A percentile compares a stretch with the other conserved stretches of the same genome.
These are phyloP conservation scores for Amphipyra tragopoginis DNA, from an alignment of 2,888 invertebrate species.

Conservation along the genomic window DNA sequence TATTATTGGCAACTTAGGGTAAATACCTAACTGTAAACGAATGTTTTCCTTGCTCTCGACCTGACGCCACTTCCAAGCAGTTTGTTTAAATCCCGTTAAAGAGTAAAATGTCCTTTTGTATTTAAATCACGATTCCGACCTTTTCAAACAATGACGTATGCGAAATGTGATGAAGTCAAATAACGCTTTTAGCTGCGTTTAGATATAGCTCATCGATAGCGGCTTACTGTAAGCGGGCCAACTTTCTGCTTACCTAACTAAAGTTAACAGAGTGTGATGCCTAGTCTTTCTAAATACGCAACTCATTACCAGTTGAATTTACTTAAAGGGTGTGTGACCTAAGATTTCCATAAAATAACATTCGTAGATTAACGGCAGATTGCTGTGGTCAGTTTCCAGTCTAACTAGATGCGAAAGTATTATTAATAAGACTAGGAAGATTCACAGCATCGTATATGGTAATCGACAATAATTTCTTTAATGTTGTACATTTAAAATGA, in stretches of 20 bases:
- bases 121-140: constrained; percentile 51
- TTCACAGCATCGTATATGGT: no score
- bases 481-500: no score
- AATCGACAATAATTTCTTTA: no score
- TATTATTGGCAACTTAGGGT: background rate
- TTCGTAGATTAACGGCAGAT: no score
- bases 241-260: constrained; percentile 8
- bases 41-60: constrained; percentile 15
- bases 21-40: constrained; percentile 3
- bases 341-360: no score
- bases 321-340: no score
- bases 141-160: constrained; percentile 43
- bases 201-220: constrained; percentile 24
- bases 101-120: constrained; percentile 42
- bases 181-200: constrained; percentile 34
- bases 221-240: constrained; percentile 1
- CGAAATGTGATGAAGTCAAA: constrained; percentile 26
- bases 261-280: constrained; percentile 1
- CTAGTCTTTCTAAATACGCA: no score
- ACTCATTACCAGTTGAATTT: no score
- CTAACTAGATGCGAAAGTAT: no score
- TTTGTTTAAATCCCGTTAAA: constrained; percentile 44
- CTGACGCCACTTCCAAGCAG: constrained; percentile 11
- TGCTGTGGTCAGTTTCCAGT: no score
- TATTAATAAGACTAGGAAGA: no score